Percentiles rank a stretch among this genome's conserved stretches.
Conservation (phyloP, 2,113 vertebrate species). For the Machaerirhynchus nigripectus region DNA sequence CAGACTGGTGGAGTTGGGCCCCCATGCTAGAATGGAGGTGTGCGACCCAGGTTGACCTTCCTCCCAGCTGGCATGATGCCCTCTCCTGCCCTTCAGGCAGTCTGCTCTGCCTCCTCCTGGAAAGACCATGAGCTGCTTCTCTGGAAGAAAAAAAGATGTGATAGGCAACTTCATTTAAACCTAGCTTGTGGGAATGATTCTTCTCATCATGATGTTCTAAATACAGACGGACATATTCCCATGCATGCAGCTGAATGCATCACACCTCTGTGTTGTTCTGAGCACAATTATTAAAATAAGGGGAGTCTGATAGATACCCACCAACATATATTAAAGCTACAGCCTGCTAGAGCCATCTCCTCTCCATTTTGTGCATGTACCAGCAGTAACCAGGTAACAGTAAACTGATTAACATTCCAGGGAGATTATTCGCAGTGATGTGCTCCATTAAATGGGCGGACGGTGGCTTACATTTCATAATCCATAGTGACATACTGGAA, state of each 20-base stretch:
- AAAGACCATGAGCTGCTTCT: background rate
- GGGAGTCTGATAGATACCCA: background rate
- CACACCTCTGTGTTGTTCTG: background rate
- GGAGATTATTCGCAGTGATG: background rate
- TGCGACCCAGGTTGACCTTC: background rate
- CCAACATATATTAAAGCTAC: background rate
- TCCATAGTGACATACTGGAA: slow-evolving; percentile 17
- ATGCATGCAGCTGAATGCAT: background rate
- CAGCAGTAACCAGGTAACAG: slow-evolving; percentile 58
- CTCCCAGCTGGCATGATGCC: background rate
- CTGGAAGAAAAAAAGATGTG: background rate
- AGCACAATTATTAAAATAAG: background rate
- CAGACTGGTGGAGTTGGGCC: background rate
- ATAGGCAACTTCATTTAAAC: background rate
- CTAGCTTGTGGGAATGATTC: background rate
- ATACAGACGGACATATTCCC: background rate
- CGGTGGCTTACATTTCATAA: slow-evolving; percentile 39
- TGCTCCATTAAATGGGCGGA: background rate
- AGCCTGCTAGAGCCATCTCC: background rate
- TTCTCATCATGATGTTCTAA: background rate
- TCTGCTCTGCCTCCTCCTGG: fast-evolving
- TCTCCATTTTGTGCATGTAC: background rate
- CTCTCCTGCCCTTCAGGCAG: background rate
- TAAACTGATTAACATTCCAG: background rate
- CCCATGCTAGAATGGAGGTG: background rate